These are phyloP conservation scores for Epinephelus malabaricus DNA, from an alignment of 2,797 vertebrate species.

Conservation along the genomic window DNA sequence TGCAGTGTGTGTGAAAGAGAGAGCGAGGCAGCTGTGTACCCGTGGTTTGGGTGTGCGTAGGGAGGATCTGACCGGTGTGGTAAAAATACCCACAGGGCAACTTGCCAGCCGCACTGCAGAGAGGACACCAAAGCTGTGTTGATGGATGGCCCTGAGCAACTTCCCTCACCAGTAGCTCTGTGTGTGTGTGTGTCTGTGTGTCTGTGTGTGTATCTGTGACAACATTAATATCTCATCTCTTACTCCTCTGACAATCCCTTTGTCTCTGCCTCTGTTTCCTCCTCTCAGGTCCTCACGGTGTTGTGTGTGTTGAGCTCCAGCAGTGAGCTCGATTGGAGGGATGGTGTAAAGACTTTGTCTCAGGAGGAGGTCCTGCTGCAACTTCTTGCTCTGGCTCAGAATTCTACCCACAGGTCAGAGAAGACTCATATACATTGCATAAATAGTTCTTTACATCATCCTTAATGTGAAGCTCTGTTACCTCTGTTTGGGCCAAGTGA, in stretches of 20 bases:
- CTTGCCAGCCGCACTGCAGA: slow-evolving; percentile 59
- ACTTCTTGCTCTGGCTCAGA: slow-evolving; percentile 85
- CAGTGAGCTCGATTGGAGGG: slow-evolving; percentile 84
- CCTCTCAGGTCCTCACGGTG: slow-evolving; percentile 88
- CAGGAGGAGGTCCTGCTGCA: slow-evolving; percentile 86
- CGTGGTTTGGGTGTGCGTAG: slow-evolving; percentile 69
- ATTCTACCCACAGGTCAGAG: slow-evolving; percentile 87
- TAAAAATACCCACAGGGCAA: slow-evolving; percentile 72
- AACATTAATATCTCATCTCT: slow-evolving; percentile 15
- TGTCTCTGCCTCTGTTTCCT: slow-evolving; percentile 13
- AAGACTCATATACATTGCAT: not conserved
- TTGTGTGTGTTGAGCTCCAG: slow-evolving; percentile 82
- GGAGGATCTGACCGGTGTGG: slow-evolving; percentile 72
- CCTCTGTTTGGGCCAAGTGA: slow-evolving; percentile 1
- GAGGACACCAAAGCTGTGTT: slow-evolving; percentile 76
- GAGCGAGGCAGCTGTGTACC: slow-evolving; percentile 66
- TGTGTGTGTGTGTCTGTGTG: slow-evolving; percentile 14
- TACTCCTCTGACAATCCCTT: slow-evolving; percentile 8
- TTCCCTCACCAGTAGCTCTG: slow-evolving; percentile 27
- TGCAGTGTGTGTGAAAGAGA: slow-evolving; percentile 34
- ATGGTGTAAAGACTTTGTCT: slow-evolving; percentile 77
- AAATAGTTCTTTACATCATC: slow-evolving; percentile 5
- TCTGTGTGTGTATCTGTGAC: slow-evolving; percentile 1
- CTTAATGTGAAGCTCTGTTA: not conserved
- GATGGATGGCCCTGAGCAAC: slow-evolving; percentile 58